Evolutionary conservation across 2,113 vertebrate species (phyloP), one percentile per base, ranked within the genome.

Genomic region (Gasterosteus nipponicus): DNA sequence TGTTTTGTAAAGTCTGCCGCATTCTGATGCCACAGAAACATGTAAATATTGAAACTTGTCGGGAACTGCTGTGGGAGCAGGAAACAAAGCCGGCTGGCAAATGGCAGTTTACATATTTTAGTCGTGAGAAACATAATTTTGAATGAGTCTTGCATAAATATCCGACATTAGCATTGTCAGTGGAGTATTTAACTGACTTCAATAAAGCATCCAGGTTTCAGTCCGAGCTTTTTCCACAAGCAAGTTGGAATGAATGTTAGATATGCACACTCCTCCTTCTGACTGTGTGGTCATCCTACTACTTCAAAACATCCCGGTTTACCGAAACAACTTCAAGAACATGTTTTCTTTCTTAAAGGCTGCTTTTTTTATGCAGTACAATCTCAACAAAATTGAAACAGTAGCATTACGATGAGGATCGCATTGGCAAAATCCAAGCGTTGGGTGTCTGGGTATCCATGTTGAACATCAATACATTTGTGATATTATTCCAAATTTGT

Each of bases 11-110:
- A 95, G 91, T 92, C 93, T 93, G 88, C 82, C 91, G 88, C 92
- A 92, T 94, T 94, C 90, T 93, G 85, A 92, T 93, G 91, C 87
- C 75, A 88, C 76, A 61, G 87, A 95, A 95, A 84, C 92, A 93
- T 95, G 94, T 95, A 97, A 97, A 96, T 96, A 95, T 96, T 97
- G 93, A 96, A 95, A 94, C 82, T 79, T 91, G 93, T 91, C 93
- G 92, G 93, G 90, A 86, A 89, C 87, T 87, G 78, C 88, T 51
- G 80, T 46, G 88, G 87, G 84, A 88, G 87, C 85, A 86, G 84
- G 83, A 92, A 92, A 80, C 63, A 69, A 73, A 77, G 80, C 86
- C 85, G 83, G 65, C 75, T 69, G 72, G 69, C 87, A 91, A 87
- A 92, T 87, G 79, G 56, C 35, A 73, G 88, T 93, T 90, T 91